These are phyloP conservation scores for Phalacrocorax aristotelis DNA, from an alignment of 2,113 vertebrate genomes.

Conservation along the genomic window DNA sequence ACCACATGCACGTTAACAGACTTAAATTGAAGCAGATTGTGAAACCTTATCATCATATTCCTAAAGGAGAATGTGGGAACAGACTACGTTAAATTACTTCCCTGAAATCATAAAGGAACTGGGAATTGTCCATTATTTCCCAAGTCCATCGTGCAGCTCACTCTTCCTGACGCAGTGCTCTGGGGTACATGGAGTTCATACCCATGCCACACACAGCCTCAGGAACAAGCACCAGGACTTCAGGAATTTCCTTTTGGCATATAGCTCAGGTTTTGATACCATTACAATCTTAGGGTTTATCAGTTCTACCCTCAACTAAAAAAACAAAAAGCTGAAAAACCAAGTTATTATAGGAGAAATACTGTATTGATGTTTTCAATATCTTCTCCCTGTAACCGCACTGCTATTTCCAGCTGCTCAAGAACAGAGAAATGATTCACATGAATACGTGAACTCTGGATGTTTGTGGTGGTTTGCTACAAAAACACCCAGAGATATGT, in stretches of 20 bases:
- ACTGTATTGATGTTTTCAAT: background rate
- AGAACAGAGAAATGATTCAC: background rate
- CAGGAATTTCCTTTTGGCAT: background rate
- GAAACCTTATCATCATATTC: background rate
- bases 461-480: background rate
- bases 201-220: background rate
- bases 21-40: background rate
- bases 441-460: background rate
- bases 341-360: background rate
- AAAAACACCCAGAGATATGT: background rate
- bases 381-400: background rate
- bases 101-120: background rate
- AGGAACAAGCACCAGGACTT: background rate
- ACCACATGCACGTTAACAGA: background rate
- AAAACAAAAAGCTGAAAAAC: background rate
- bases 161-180: accelerated
- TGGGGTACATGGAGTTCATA: background rate
- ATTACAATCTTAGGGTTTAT: background rate
- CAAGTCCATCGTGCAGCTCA: background rate
- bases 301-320: background rate
- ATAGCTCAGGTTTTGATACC: background rate
- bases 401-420: background rate
- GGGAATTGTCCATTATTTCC: background rate
- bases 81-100: background rate
- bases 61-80: background rate